These are phyloP conservation scores for Philopedon plagiatum DNA, from an alignment of 2,888 invertebrate species.

Conservation along the genomic window DNA sequence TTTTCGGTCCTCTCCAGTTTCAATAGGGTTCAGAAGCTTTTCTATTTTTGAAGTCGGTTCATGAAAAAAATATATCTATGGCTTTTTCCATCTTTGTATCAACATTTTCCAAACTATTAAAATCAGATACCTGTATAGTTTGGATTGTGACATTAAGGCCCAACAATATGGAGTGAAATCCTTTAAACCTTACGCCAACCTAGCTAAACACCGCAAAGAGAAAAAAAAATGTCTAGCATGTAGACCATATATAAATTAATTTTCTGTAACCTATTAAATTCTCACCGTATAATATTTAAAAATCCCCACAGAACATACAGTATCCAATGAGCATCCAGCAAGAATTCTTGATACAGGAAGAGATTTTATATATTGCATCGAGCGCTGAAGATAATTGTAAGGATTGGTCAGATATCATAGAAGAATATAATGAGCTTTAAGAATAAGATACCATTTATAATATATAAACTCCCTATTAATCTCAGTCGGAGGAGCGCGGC, in stretches of 20 bases:
- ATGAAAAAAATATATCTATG: no score
- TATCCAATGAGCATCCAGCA: conserved; percentile 44
- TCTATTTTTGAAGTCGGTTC: no score
- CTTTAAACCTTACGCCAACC: no score
- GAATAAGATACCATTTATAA: conserved; percentile 58
- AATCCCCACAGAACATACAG: conserved; percentile 34
- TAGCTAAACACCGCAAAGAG: no score
- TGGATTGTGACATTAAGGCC: no score
- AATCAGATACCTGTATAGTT: no score
- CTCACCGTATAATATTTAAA: conserved; percentile 36
- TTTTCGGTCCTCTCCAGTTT: no score
- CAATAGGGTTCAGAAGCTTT: no score
- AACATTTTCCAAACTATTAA: no score
- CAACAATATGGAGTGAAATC: no score
- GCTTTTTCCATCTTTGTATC: no score
- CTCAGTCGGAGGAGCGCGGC: conserved; percentile 59
- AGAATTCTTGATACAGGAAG: conserved; percentile 51
- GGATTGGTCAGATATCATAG: conserved; percentile 54
- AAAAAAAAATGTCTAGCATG: no score
- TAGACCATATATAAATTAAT: conserved; percentile 27
- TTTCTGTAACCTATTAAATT: conserved; percentile 36
- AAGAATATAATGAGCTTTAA: conserved; percentile 54
- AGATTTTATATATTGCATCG: conserved; percentile 54
- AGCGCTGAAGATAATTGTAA: conserved; percentile 53
- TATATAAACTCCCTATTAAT: conserved; percentile 63